Evolutionary conservation across 2,888 invertebrate genomes (phyloP).

Genomic region (Pyrrhosoma nymphula): DNA sequence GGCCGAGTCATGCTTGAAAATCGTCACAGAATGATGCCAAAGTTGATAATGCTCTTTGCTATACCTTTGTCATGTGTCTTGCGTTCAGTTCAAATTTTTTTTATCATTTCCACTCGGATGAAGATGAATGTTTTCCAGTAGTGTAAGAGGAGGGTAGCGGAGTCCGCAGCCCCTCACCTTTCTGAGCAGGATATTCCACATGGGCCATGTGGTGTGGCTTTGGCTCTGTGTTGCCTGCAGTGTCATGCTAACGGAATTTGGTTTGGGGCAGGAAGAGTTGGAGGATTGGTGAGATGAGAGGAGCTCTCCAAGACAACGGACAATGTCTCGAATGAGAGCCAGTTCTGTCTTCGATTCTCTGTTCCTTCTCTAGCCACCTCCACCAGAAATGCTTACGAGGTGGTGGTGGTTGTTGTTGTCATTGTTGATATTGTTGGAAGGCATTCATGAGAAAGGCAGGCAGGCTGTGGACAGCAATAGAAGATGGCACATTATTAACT

Average conservation of each 20-base stretch:
- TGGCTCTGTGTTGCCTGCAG: background rate
- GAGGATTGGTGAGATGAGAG: background rate
- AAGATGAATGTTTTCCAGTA: slow-evolving; percentile 46
- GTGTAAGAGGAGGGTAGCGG: background rate
- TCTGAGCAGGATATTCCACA: background rate
- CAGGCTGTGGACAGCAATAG: slow-evolving; percentile 10
- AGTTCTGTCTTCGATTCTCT: background rate
- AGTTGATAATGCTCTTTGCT: slow-evolving; percentile 41
- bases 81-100: slow-evolving; percentile 42
- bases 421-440: slow-evolving; percentile 31
- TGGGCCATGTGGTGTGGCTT: background rate
- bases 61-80: slow-evolving; percentile 52
- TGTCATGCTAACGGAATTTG: background rate
- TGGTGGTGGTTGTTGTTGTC: slow-evolving; percentile 16
- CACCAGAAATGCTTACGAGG: background rate
- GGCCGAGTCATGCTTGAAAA: slow-evolving; percentile 25
- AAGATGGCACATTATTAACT: background rate
- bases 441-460: background rate
- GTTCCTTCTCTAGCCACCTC: background rate
- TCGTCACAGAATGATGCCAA: slow-evolving; percentile 43
- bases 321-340: background rate
- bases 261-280: background rate
- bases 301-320: background rate
- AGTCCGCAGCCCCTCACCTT: background rate
- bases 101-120: slow-evolving; percentile 45